Conservation (phyloP, 2,797 vertebrate species). For the Pipistrellus pygmaeus region DNA sequence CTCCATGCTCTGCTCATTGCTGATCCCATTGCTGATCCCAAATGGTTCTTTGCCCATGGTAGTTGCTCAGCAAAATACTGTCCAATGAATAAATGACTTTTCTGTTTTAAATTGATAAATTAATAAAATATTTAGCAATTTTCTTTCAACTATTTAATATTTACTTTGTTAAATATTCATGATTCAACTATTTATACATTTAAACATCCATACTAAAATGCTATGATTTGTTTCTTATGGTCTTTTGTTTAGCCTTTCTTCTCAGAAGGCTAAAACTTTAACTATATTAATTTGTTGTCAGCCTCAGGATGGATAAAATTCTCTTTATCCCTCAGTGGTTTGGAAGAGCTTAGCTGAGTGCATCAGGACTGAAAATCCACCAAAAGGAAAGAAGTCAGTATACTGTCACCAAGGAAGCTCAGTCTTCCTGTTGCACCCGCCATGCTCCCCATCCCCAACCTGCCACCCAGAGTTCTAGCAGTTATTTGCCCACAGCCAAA, state of each 20-base stretch:
- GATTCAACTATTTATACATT: background rate
- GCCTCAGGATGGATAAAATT: background rate
- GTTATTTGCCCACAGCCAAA: constrained; percentile 48
- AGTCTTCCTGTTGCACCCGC: background rate
- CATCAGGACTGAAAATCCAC: background rate
- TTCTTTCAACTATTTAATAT: background rate
- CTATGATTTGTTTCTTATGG: background rate
- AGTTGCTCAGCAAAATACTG: background rate
- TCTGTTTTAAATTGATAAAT: background rate
- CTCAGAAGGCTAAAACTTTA: background rate
- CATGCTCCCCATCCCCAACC: too few species aligned
- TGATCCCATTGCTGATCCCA: too few species aligned
- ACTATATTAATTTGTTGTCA: background rate
- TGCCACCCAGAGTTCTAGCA: background rate
- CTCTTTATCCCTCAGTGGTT: background rate
- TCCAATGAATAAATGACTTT: background rate
- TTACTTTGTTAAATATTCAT: constrained; percentile 30
- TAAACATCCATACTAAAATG: constrained; percentile 22
- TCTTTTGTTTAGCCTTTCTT: constrained; percentile 18
- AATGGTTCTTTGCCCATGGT: background rate
- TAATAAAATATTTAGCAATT: background rate
- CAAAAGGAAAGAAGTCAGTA: background rate
- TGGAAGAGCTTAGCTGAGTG: background rate
- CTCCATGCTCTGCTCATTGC: background rate
- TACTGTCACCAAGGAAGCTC: background rate